Evolutionary conservation across 2,888 invertebrate genomes (phyloP), one percentile per base, ranked within the genome.

Genomic region (Leucophora obtusa): DNA sequence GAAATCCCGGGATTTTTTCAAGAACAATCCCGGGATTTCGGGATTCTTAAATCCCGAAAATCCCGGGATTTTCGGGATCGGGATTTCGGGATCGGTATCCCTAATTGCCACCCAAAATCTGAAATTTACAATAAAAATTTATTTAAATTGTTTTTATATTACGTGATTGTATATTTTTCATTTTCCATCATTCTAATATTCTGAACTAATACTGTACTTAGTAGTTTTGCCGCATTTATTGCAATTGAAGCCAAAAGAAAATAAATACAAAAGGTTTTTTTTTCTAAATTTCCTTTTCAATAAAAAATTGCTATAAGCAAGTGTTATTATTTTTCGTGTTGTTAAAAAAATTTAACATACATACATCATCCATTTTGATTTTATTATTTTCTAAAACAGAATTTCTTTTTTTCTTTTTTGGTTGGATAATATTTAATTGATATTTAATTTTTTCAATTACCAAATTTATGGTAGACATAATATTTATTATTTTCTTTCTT

Each of bases 381-480:
- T 38, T 38, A 38, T 38, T 2, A 14, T 38, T 11, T 38, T 38
- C 38, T 14, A 10, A 10, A 35, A 8, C 38, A 38, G 38, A 38
- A 38, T 38, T 38, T 38, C 38, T 11, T 38, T 38, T 11, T 9
- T 35, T 35, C 35, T 8, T 38, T 38, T 38, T 38, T 11, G 14
- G 28, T 2, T 38, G 38, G 0, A 2, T 11, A 38, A 11, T 38
- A 14, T 38, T 38, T 58, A 63, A 58, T 65, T 66, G 51, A 14
- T 38, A 35, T 58, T 59, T 51, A 58, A 58, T 65, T 17, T 56
- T 17, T 69, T 33, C 17, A 59, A 38, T 38, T 11, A 6, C 38
- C 38, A 9, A 11, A 38, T 38, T 47, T 47, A 47, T 47, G 43
- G 1, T n/a, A 21, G 7, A 50, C 18, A 47, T 15, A 54, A 21